Percentiles rank a stretch among this genome's conserved stretches.
phyloP scores from a whole-genome alignment of 1,140 invertebrate species.

The Tenebrio molitor region DNA sequence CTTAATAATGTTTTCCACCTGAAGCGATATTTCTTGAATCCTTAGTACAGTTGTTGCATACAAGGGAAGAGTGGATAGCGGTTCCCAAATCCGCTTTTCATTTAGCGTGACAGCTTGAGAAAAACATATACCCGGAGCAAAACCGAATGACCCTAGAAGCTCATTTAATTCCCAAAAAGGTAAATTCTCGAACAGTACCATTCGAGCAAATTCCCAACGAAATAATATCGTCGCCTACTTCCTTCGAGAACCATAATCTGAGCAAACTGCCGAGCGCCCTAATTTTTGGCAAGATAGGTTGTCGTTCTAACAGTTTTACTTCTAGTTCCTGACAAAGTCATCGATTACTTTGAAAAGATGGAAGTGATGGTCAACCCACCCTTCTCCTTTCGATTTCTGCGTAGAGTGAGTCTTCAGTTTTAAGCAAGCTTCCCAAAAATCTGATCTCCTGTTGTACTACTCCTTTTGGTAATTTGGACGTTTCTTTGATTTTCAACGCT shows the following conservation, averaged over 20 bases:
- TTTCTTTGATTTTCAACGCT: constrained; percentile 50
- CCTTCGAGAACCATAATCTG: constrained; percentile 66
- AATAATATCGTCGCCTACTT: constrained; percentile 63
- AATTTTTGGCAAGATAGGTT: constrained; percentile 64
- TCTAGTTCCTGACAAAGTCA: constrained; percentile 27
- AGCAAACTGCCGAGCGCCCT: constrained; percentile 65
- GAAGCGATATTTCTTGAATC: constrained; percentile 27
- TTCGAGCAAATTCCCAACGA: constrained; percentile 68
- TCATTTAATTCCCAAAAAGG: constrained; percentile 6
- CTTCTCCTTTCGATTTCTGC: background rate
- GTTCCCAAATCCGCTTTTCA: constrained; percentile 65
- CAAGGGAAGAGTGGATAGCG: constrained; percentile 64
- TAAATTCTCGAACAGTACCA: constrained; percentile 59
- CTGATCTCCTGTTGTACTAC: constrained; percentile 66
- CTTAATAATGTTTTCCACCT: background rate
- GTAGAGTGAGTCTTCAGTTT: constrained; percentile 59
- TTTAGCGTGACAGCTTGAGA: constrained; percentile 68
- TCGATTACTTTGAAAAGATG: no score
- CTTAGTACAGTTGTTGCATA: constrained; percentile 40
- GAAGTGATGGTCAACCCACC: no score
- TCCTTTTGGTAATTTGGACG: constrained; percentile 66
- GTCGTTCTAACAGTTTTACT: constrained; percentile 41
- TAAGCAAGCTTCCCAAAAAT: constrained; percentile 67
- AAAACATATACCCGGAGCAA: constrained; percentile 66
- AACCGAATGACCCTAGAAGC: constrained; percentile 67